phyloP scores from a whole-genome alignment of 53 echinoderm and acorn worm species.

The Arbacia lixula region DNA sequence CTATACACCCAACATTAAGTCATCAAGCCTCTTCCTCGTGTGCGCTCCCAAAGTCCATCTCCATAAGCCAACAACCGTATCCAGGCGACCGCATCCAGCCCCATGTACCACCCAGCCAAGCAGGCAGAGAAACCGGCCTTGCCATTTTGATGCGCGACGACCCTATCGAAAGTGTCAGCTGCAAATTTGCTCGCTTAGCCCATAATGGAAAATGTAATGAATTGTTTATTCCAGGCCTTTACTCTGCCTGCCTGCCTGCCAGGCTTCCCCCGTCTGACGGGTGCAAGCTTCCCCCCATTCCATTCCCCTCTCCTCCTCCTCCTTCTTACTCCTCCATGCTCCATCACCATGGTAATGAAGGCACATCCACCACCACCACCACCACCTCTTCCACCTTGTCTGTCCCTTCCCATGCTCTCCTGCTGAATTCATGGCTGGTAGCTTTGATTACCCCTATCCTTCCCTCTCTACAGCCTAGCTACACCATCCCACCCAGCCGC shows the following conservation, averaged over 20 bases:
- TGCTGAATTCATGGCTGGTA: neutral
- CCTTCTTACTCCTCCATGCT: no score
- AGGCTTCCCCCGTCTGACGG: neutral
- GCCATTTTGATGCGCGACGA: slow-evolving; percentile 50
- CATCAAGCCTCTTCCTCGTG: no score
- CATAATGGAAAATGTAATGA: slow-evolving; percentile 61
- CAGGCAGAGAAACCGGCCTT: slow-evolving; percentile 28
- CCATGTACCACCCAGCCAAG: no score
- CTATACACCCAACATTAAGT: no score
- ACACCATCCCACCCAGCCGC: no score
- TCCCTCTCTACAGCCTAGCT: no score
- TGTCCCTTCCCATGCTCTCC: neutral
- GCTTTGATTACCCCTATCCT: no score
- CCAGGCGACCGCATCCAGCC: no score
- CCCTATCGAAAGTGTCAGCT: slow-evolving; percentile 51
- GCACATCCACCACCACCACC: no score
- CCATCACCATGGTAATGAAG: no score
- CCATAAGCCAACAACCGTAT: no score
- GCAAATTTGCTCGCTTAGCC: slow-evolving; percentile 60
- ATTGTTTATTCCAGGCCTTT: slow-evolving; percentile 54
- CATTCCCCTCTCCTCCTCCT: neutral
- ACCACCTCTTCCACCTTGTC: neutral
- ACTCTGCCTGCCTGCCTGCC: slow-evolving; percentile 6
- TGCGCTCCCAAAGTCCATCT: no score
- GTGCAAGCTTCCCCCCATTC: neutral